Evolutionary conservation across 2,113 vertebrate genomes (phyloP), one percentile per base, ranked within the genome.

Genomic region (Erinaceus europaeus): DNA sequence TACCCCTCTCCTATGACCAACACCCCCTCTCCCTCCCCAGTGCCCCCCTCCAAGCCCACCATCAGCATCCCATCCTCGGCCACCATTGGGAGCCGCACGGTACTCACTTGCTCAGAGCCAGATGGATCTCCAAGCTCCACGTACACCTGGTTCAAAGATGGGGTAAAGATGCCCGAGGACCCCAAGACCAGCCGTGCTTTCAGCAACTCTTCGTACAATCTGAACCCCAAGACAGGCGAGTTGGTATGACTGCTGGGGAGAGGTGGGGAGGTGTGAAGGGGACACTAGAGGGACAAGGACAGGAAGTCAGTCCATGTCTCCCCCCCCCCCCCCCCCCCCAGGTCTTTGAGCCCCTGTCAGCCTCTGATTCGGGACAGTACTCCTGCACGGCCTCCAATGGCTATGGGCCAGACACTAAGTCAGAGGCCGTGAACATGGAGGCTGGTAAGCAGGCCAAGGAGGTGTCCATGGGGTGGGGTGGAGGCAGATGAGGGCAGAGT

Each of bases 61-160:
- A 97, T 98, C 85, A 97, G 86, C 0, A 95, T 99, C 2, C 99
- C 98, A 1, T 95, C 97, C 32, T 98, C 98, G 0, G 98, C 97
- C 93, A 99, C 98, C 5, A 98, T 98, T 0, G 98, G 99, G 6
- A 96, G 96, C 12, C 95, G 96, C 1, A 97, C 95, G 0, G 97
- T 98, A 82, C 97, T 99, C 89, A 96, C 96, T 18, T 99, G 99
- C 89, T 95, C 96, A 5, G 99, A 99, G 95, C 95, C 84, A 0
- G 98, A 99, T 0, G 98, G 97, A 3, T 99, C 98, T 40, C 99
- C 98, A 0, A 97, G 97, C 0, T 95, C 99, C 21, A 95, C 95
- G 55, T 99, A 98, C 94, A 92, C 62, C 59, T 99, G 98, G 98
- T 99, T 97, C 96, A 97, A 86, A 92, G 96, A 99, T 65, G 96